Evolutionary conservation across 2,113 vertebrate species (phyloP).

Genomic region (rat (Rattus norvegicus)): GRCr8 NC_086026.1:64273001-64273500

Average conservation of each 20-base stretch:
- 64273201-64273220: neutral
- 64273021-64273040: neutral
- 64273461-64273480: neutral
- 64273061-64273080: neutral
- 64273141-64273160: neutral
- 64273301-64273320: neutral
- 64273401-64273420: neutral
- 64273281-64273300: neutral
- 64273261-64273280: neutral
- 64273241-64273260: neutral
- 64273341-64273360: neutral
- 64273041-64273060: neutral
- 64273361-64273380: neutral
- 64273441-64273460: neutral
- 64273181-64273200: neutral
- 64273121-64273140: neutral
- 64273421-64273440: neutral
- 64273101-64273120: neutral
- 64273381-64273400: neutral
- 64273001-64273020: neutral
- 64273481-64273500: neutral
- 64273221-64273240: fast-evolving
- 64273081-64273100: neutral
- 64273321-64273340: neutral
- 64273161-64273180: neutral